Percentiles rank a stretch among this genome's conserved stretches.
phyloP scores from a whole-genome alignment of 2,797 vertebrate species.

The Furcifer pardalis region DNA sequence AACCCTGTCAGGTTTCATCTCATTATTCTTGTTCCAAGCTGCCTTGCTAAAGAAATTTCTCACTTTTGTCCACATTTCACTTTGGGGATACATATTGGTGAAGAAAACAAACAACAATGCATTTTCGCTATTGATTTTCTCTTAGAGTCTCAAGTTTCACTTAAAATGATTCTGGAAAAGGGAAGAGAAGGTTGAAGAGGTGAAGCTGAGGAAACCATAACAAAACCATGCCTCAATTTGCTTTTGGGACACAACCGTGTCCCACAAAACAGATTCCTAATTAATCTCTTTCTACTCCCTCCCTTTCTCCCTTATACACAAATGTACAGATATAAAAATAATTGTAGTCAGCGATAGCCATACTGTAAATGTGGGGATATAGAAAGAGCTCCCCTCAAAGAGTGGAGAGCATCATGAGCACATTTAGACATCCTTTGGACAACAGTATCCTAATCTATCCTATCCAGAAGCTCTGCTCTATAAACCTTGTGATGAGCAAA shows the following conservation, averaged over 20 bases:
- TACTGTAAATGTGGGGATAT: too few species aligned
- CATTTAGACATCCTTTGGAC: not conserved
- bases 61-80: not conserved
- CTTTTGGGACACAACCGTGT: too few species aligned
- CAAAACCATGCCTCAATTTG: not conserved
- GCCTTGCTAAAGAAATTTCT: slow-evolving; percentile 22
- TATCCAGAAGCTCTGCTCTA: too few species aligned
- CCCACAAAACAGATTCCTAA: too few species aligned
- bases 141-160: not conserved
- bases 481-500: too few species aligned
- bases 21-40: slow-evolving; percentile 41
- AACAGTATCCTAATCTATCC: too few species aligned
- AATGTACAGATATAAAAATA: too few species aligned
- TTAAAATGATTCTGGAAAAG: not conserved
- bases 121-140: not conserved
- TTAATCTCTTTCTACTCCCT: too few species aligned
- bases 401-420: too few species aligned
- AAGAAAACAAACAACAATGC: not conserved
- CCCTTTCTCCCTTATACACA: too few species aligned
- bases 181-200: not conserved
- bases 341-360: too few species aligned
- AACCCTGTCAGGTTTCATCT: slow-evolving; percentile 4
- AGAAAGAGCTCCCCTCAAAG: too few species aligned
- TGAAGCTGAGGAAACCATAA: not conserved
- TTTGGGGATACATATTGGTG: not conserved